Conservation (phyloP, 2,113 vertebrate species). For the Ailuropoda melanoleuca region DNA sequence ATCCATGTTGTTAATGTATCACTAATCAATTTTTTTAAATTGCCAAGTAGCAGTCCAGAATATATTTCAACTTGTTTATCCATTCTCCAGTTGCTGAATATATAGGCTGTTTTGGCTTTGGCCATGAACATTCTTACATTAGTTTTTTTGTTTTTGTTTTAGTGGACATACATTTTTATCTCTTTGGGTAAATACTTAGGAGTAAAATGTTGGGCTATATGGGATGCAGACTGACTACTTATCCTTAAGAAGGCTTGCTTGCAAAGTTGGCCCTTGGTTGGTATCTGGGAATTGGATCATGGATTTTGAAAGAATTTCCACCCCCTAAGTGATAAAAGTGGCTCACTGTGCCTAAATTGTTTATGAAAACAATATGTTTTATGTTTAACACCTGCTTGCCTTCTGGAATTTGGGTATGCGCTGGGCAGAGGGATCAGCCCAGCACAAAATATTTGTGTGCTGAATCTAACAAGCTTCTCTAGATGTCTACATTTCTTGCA, state of each 20-base stretch:
- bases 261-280: neutral
- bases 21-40: slow-evolving; percentile 21
- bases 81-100: neutral
- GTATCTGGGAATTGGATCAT: neutral
- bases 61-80: neutral
- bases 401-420: slow-evolving; percentile 2
- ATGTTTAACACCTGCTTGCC: neutral
- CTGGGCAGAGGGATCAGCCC: neutral
- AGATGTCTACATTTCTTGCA: neutral
- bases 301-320: neutral
- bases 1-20: neutral
- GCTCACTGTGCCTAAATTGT: neutral
- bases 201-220: neutral
- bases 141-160: neutral
- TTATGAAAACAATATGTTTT: slow-evolving; percentile 3
- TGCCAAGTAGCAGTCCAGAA: neutral
- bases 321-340: neutral
- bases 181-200: neutral
- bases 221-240: neutral
- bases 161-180: neutral
- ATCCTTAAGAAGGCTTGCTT: neutral
- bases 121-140: neutral
- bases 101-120: neutral
- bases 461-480: neutral
- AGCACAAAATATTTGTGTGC: neutral